phyloP scores from a whole-genome alignment of 2,797 vertebrate genomes.

The Galagoides demidoff region DNA sequence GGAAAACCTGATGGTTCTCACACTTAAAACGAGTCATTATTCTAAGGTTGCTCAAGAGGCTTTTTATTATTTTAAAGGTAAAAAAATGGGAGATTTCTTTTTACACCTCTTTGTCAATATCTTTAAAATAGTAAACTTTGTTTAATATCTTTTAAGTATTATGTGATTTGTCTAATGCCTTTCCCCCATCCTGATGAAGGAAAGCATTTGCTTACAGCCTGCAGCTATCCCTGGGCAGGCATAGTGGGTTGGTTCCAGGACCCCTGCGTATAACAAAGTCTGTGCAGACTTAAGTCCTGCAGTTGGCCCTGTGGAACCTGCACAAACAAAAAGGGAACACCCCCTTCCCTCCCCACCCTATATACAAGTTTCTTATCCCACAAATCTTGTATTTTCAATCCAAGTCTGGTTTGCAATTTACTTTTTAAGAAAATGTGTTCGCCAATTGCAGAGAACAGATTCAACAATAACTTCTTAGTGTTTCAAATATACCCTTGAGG shows the following conservation, averaged over 20 bases:
- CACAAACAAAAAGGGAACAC: background rate
- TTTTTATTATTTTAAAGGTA: background rate
- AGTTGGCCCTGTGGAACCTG: background rate
- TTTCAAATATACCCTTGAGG: background rate
- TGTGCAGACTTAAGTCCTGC: background rate
- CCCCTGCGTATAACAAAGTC: background rate
- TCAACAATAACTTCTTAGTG: background rate
- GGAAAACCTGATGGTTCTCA: slow-evolving; percentile 22
- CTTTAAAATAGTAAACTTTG: background rate
- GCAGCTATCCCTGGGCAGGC: background rate
- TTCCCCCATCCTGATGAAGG: background rate
- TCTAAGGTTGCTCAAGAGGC: background rate
- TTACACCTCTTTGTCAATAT: background rate
- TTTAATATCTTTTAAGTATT: background rate
- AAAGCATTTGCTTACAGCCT: background rate
- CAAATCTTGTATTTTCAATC: background rate
- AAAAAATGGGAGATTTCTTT: background rate
- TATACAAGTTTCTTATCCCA: background rate
- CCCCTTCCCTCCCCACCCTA: background rate
- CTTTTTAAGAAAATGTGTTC: background rate
- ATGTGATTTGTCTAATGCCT: slow-evolving; percentile 29
- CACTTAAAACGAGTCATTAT: background rate
- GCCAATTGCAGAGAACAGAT: background rate
- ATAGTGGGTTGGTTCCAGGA: background rate
- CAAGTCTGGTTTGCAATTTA: background rate